Conservation (phyloP, 2,113 vertebrate species). For the Ptychochromis oligacanthus region DNA sequence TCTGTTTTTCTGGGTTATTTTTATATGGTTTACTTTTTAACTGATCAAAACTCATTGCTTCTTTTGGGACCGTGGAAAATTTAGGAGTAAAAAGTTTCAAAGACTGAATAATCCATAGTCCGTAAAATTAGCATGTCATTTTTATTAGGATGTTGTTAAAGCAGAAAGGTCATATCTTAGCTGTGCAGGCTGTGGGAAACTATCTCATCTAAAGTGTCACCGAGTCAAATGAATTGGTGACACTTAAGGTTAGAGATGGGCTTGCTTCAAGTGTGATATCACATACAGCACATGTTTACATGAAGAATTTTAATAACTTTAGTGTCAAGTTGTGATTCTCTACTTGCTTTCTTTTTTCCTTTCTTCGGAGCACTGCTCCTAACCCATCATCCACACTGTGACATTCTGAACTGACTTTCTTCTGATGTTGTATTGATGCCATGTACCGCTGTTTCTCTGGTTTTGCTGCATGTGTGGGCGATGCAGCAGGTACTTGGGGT, state of each 20-base stretch:
- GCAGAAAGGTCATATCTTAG: neutral
- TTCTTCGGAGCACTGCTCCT: neutral
- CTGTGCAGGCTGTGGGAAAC: rapidly evolving
- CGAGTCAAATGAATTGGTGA: rapidly evolving
- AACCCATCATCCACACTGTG: conserved; percentile 38
- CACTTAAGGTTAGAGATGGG: neutral
- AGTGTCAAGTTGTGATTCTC: neutral
- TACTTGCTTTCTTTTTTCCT: neutral
- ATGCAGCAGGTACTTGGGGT: conserved; percentile 77
- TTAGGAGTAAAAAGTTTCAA: neutral
- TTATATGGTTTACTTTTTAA: neutral
- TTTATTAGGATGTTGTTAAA: neutral
- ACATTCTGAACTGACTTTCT: conserved; percentile 63
- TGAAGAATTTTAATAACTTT: neutral
- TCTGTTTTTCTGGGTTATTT: neutral
- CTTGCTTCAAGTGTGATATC: neutral
- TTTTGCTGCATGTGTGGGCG: conserved; percentile 77
- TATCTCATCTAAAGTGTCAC: neutral
- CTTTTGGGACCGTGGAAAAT: neutral
- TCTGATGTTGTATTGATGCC: conserved; percentile 66
- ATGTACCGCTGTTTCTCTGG: conserved; percentile 73
- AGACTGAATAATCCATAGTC: neutral
- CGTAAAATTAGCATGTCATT: neutral
- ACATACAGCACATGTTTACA: neutral
- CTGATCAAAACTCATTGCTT: neutral